Conservation (phyloP, 2,113 vertebrate genomes). For the Microcebus ravelobensis region DNA sequence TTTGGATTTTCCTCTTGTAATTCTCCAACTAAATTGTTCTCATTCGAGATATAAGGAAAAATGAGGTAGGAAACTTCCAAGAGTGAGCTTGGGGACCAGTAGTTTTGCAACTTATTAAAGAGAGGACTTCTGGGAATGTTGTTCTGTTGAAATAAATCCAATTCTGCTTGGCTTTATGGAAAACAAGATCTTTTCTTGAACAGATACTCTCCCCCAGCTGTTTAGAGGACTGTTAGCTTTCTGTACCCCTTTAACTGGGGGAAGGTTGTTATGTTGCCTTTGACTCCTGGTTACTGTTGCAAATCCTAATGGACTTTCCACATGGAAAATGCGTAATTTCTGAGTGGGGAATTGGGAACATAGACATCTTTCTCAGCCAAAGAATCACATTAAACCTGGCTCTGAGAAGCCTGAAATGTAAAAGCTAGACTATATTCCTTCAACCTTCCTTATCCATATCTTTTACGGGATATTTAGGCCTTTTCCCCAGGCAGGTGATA, state of each 20-base stretch:
- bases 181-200: constrained; percentile 26
- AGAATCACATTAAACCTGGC: constrained; percentile 17
- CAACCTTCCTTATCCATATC: not conserved
- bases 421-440: not conserved
- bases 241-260: not conserved
- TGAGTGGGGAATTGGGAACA: not conserved
- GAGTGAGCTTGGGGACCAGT: not conserved
- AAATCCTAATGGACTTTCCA: not conserved
- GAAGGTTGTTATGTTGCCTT: not conserved
- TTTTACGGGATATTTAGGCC: not conserved
- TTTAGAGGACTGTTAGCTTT: not conserved
- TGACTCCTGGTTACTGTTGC: constrained; percentile 21
- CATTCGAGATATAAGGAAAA: constrained; percentile 46
- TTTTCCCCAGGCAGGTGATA: not conserved
- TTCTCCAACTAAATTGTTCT: constrained; percentile 64
- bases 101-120: constrained; percentile 65
- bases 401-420: not conserved
- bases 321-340: constrained; percentile 24
- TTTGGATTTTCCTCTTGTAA: constrained; percentile 52
- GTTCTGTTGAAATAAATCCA: constrained; percentile 43
- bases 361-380: constrained; percentile 38
- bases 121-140: constrained; percentile 56
- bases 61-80: constrained; percentile 32
- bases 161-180: constrained; percentile 20
- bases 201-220: not conserved